Conservation (phyloP, 2,113 vertebrate genomes). For the Scomber japonicus region DNA sequence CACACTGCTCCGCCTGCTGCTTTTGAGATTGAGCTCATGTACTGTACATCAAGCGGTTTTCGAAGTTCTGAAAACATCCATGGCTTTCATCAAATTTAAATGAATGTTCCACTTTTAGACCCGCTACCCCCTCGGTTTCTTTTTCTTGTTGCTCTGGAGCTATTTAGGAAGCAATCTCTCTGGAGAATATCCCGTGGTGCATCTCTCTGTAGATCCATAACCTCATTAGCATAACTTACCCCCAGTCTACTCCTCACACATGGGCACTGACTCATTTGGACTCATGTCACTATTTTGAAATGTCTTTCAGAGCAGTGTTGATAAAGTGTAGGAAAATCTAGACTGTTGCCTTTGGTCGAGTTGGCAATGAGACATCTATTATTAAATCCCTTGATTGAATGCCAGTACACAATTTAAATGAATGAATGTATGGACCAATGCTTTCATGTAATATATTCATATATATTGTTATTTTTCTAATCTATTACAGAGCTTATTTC, state of each 20-base stretch:
- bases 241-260: not conserved
- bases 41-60: slow-evolving; percentile 55
- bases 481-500: too few relatives aligned
- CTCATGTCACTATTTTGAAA: slow-evolving; percentile 56
- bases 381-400: slow-evolving; percentile 13
- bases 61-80: slow-evolving; percentile 61
- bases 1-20: slow-evolving; percentile 37
- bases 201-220: slow-evolving; percentile 56
- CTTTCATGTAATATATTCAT: not conserved
- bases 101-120: slow-evolving; percentile 66
- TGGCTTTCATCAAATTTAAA: slow-evolving; percentile 75
- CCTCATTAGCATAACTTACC: slow-evolving; percentile 68
- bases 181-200: slow-evolving; percentile 55
- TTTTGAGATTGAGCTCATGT: slow-evolving; percentile 52
- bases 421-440: slow-evolving; percentile 1
- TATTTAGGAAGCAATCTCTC: slow-evolving; percentile 71
- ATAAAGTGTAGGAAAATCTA: slow-evolving; percentile 35
- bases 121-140: slow-evolving; percentile 16
- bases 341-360: slow-evolving; percentile 28
- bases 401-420: not conserved
- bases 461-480: too few relatives aligned
- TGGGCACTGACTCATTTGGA: slow-evolving; percentile 38
- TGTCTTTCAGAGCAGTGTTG: slow-evolving; percentile 35
- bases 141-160: slow-evolving; percentile 56
- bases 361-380: slow-evolving; percentile 14